Evolutionary conservation across 30 jellyfish, hydroid and myxozoan genomes (phyloP), one percentile per base, ranked within the genome.

Genomic region (Aurelia sp.): DNA sequence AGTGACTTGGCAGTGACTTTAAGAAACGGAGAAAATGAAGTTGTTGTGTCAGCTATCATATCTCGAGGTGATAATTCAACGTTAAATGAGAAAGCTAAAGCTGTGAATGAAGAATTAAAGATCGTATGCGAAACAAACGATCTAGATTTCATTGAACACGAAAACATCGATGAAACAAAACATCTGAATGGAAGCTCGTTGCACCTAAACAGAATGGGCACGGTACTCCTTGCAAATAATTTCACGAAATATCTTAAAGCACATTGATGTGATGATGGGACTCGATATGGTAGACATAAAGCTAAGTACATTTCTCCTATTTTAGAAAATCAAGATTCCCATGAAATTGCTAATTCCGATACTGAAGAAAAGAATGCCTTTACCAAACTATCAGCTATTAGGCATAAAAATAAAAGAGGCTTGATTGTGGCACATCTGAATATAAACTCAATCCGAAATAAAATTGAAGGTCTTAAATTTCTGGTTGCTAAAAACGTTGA

Each of bases 361-460:
- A 59, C 69, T 21, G 69, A 59, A 59, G 69, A 40, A 4, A 40
- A 0, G 3, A 8, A 40, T 40, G 8, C 51, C 51, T 7, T 3
- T 40, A 40, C 51, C 69, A 59, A 21, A 59, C 69, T 59, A 59
- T 59, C 69, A 59, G 13, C 69, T 59, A 17, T 59, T 11, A 27
- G 78, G 50, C 4, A 22, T n/a, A 6, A 66, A 0, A 66, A 66
- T 35, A 35, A 22, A 22, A 66, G 57, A 35, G 19, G 57, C 12
- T 12, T 66, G 11, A 66, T 66, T 66, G 22, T 66, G 8, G 78
- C 78, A 16, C 78, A 66, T 66, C 57, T 66, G 16, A 72, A 72
- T 37, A 72, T 72, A 41, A 72, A 23, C 74, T 72, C 84, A 0
- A 35, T 48, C 37, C 80, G 84, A 72, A 72, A 72, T 72, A 72